A percentile compares a stretch with the other conserved stretches of the same genome.
These are phyloP conservation scores for Drosophila trichaetosa DNA, from an alignment of 2,888 invertebrate genomes.

Conservation along the genomic window DNA sequence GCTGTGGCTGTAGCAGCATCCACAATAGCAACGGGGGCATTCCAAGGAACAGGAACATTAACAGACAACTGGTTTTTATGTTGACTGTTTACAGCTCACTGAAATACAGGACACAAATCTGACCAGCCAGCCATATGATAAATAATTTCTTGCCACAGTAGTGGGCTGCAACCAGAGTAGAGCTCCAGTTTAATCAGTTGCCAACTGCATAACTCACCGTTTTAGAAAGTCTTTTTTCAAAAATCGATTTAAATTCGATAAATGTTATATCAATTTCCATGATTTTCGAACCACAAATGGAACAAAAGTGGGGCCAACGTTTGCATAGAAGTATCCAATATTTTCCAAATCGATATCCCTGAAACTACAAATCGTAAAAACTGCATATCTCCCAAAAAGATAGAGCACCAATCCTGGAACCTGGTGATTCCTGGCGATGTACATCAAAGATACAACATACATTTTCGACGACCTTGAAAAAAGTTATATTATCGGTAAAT, in stretches of 20 bases:
- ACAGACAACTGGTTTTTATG: constrained; percentile 18
- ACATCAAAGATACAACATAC: background rate
- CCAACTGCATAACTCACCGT: background rate
- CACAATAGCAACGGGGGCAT: constrained; percentile 18
- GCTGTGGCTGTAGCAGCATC: constrained; percentile 11
- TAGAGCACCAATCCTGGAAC: background rate
- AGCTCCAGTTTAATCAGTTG: background rate
- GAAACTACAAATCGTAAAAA: background rate
- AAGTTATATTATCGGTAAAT: background rate
- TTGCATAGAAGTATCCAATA: background rate
- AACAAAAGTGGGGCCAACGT: background rate
- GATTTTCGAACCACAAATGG: background rate
- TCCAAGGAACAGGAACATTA: constrained; percentile 9
- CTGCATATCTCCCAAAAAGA: too few relatives aligned
- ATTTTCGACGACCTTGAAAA: background rate
- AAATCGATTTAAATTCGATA: too few relatives aligned
- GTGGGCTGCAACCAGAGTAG: background rate
- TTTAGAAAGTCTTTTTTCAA: background rate
- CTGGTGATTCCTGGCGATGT: background rate
- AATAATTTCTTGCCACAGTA: background rate
- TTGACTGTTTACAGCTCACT: background rate
- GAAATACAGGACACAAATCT: background rate
- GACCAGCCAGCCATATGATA: background rate
- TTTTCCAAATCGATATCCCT: background rate
- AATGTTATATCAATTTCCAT: too few relatives aligned